Evolutionary conservation across 2,888 invertebrate genomes (phyloP).

Genomic region (Eupelmus urozonus): DNA sequence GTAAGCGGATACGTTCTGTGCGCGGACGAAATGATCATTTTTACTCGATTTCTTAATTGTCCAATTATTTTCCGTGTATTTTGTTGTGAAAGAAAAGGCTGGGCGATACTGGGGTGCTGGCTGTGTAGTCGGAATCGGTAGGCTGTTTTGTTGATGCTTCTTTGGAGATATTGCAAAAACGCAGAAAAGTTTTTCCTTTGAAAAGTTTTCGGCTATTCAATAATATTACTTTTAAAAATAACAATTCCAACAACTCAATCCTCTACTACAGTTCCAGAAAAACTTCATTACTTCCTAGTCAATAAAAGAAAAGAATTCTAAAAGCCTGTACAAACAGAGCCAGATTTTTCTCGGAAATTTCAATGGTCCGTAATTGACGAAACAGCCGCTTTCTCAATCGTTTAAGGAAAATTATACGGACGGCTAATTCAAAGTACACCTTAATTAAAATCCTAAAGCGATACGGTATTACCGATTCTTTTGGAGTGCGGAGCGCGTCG

Average conservation of each 20-base stretch:
- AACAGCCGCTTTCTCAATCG: conserved; percentile 10
- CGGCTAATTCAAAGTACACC: conserved; percentile 31
- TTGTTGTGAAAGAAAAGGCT: conserved; percentile 5
- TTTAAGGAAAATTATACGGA: conserved; percentile 4
- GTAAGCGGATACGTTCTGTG: background rate
- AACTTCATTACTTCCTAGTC: no score
- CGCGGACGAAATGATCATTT: no score
- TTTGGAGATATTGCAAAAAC: no score
- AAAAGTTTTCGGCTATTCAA: no score
- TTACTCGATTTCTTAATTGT: conserved; percentile 35
- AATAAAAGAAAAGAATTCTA: no score
- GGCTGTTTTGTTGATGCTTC: background rate
- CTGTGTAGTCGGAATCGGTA: background rate
- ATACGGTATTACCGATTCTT: conserved; percentile 44
- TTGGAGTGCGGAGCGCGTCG: conserved; percentile 5
- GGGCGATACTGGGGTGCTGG: no score
- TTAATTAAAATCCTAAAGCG: conserved; percentile 41
- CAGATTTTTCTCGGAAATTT: no score
- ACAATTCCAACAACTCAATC: no score
- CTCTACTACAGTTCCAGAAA: no score
- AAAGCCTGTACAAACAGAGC: no score
- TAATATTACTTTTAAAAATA: no score
- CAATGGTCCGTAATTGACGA: background rate
- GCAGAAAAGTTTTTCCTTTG: no score
- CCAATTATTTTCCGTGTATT: conserved; percentile 42